A percentile compares a stretch with the other conserved stretches of the same genome.
Conservation (phyloP, 2,113 vertebrate species). For the Hippocampus guttulatus region DNA sequence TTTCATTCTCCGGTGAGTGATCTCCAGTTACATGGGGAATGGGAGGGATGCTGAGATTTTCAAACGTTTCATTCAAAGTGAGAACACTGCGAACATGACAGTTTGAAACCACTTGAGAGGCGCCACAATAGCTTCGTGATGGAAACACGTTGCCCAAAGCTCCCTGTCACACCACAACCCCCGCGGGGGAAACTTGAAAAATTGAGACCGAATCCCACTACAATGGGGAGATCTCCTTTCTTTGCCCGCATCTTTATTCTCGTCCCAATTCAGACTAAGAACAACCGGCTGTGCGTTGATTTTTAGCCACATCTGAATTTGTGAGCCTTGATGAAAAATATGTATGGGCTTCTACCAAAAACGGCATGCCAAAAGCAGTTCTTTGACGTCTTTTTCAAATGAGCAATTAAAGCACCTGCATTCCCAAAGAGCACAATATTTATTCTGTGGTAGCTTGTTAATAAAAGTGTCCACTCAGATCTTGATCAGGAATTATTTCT, state of each 20-base stretch:
- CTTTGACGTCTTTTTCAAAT: not conserved
- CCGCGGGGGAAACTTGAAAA: constrained; percentile 46
- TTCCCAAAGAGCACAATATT: constrained; percentile 55
- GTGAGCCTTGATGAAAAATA: not conserved
- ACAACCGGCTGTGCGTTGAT: constrained; percentile 12
- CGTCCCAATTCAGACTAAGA: constrained; percentile 31
- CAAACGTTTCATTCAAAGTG: constrained; percentile 29
- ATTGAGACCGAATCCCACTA: constrained; percentile 41
- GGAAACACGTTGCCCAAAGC: constrained; percentile 44
- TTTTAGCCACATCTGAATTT: constrained; percentile 36
- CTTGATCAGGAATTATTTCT: constrained; percentile 61
- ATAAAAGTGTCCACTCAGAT: constrained; percentile 70
- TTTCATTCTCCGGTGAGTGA: constrained; percentile 43
- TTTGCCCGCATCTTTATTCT: constrained; percentile 35
- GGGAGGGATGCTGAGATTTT: constrained; percentile 25
- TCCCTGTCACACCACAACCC: constrained; percentile 46
- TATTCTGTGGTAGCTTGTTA: constrained; percentile 60
- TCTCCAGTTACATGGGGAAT: constrained; percentile 33
- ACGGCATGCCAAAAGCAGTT: constrained; percentile 31
- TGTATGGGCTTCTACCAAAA: constrained; percentile 6
- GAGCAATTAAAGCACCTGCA: constrained; percentile 44
- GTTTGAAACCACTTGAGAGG: constrained; percentile 34
- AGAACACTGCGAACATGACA: constrained; percentile 24
- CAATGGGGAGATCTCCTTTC: constrained; percentile 34
- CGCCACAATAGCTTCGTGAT: constrained; percentile 23